A percentile compares a stretch with the other conserved stretches of the same genome.
Evolutionary conservation across 1,140 invertebrate species (phyloP).

Genomic region (Platorchestia sp.): DNA sequence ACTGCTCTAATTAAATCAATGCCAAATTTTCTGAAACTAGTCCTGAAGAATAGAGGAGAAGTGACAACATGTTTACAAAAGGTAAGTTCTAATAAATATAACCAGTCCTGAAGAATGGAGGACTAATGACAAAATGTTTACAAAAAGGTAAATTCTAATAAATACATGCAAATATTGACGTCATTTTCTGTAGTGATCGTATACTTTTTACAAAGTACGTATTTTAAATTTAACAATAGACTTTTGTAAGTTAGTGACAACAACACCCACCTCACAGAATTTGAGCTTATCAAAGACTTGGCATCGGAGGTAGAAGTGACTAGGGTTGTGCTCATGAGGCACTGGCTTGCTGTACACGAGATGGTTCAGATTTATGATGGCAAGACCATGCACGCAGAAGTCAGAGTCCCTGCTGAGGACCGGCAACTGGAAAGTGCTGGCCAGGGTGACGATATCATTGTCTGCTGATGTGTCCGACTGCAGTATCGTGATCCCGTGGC

Average conservation of each 20-base stretch:
- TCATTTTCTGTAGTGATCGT: no score
- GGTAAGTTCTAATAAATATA: no score
- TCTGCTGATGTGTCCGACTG: conserved; percentile 34
- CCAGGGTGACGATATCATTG: not conserved
- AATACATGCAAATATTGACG: no score
- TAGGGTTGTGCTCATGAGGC: not conserved
- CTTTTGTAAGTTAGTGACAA: not conserved
- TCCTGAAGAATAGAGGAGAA: no score
- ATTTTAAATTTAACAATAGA: no score
- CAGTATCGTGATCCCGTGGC: not conserved
- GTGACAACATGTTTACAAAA: no score
- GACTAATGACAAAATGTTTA: no score
- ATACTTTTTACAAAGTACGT: no score
- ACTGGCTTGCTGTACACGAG: not conserved
- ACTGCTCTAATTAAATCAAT: no score
- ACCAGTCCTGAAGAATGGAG: no score
- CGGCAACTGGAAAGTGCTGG: not conserved
- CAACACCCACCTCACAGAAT: conserved; percentile 11
- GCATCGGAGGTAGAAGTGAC: not conserved
- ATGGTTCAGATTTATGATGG: not conserved
- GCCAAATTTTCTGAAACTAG: no score
- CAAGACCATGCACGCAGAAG: conserved; percentile 1
- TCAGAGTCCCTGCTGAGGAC: conserved; percentile 31
- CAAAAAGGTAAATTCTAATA: no score
- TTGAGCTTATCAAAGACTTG: conserved; percentile 27